A percentile compares a stretch with the other conserved stretches of the same genome.
phyloP scores from a whole-genome alignment of 2,888 invertebrate species.

The Eustalomyia histrio region DNA sequence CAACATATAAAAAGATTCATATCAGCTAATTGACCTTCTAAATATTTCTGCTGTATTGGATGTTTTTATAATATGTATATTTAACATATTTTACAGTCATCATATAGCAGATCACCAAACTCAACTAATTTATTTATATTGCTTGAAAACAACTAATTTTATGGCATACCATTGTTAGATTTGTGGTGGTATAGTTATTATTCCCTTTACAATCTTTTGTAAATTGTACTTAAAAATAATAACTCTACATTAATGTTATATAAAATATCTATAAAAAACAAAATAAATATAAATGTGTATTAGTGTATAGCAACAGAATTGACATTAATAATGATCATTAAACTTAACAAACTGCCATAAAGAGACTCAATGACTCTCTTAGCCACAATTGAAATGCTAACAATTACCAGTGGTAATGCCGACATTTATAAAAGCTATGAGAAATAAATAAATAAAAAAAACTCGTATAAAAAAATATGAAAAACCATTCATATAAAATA shows the following conservation, averaged over 20 bases:
- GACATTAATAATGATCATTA: conserved; percentile 65
- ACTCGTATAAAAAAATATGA: conserved; percentile 31
- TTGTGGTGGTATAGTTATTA: background rate
- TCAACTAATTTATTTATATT: no score
- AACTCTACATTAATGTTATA: conserved; percentile 55
- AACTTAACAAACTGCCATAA: conserved; percentile 64
- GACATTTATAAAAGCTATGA: conserved; percentile 47
- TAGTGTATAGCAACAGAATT: conserved; percentile 55
- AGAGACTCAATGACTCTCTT: conserved; percentile 63
- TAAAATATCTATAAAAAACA: conserved; percentile 10
- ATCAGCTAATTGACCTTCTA: no score
- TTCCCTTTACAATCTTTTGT: conserved; percentile 36
- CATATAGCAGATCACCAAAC: no score
- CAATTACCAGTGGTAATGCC: conserved; percentile 71
- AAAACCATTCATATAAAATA: conserved; percentile 53
- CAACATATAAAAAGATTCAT: no score
- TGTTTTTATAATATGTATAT: no score
- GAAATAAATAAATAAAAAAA: conserved; percentile 10
- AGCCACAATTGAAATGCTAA: conserved; percentile 68
- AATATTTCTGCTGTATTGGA: no score
- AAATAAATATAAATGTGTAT: background rate
- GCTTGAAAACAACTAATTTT: no score
- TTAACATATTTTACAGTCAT: no score
- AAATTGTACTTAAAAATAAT: conserved; percentile 59
- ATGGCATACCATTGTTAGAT: no score